Evolutionary conservation across 2,797 vertebrate genomes (phyloP), one percentile per base, ranked within the genome.

Genomic region (Characodon lateralis): DNA sequence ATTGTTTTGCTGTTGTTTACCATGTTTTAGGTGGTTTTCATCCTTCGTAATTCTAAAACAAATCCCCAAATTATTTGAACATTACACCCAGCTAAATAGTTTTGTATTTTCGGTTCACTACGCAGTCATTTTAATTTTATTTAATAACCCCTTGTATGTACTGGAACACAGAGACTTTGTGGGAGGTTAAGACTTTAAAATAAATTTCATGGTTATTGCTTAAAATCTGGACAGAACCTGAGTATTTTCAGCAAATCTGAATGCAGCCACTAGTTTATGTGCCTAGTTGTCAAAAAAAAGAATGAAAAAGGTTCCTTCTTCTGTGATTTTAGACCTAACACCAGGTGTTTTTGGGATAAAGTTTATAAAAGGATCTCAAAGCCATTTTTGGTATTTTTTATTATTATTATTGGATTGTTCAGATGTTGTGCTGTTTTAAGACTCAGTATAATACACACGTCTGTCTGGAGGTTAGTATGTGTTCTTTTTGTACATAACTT

Each of bases 331-430:
- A 93, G 90, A 90, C 88, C 89, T 92, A 91, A 93, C 85, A 91
- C 89, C 88, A 90, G 89, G 93, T 93, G 93, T 93, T 81, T 94
- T 94, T 90, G 87, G 78, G 89, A 94, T 93, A 94, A 89, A 85
- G 88, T 95, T 95, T 95, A 87, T 95, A 95, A 93, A 94, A 95
- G 95, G 95, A 96, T 95, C 92, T 95, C 93, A 94, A 95, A 96
- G 95, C 95, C 95, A 96, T 96, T 95, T 95, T 95, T 94, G 92
- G 94, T 95, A 93, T 88, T 68, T 18, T 75, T 89, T 95, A 39
- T 72, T 20, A 92, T 95, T 96, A 94, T 90, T 95, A 95, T 93
- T 88, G 88, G 88, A 86, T 94, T 88, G 90, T 91, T 89, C 85
- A 87, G 94, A 93, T 90, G 88, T 93, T 91, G 89, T 94, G 89